phyloP scores from a whole-genome alignment of 2,113 vertebrate genomes.

The Microcebus tavaratra region DNA sequence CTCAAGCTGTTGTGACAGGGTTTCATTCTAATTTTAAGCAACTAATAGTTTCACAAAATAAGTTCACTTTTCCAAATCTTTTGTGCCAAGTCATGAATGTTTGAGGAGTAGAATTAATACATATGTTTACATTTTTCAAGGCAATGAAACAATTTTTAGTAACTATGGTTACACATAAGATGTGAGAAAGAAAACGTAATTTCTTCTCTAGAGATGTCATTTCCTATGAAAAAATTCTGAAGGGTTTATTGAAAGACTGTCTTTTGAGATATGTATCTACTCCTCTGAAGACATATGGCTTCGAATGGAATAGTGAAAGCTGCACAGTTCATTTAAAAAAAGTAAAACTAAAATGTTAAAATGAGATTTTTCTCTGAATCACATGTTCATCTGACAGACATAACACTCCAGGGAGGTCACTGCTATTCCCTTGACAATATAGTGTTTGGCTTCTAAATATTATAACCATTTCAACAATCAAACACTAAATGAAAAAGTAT shows the following conservation, averaged over 20 bases:
- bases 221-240: background rate
- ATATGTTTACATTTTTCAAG: constrained; percentile 17
- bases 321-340: background rate
- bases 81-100: background rate
- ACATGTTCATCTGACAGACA: background rate
- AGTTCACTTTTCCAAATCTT: background rate
- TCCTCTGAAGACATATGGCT: background rate
- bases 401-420: background rate
- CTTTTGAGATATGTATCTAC: background rate
- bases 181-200: constrained; percentile 26
- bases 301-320: background rate
- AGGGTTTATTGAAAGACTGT: background rate
- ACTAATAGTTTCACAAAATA: background rate
- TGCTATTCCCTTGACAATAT: background rate
- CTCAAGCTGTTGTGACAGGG: background rate
- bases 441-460: background rate
- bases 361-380: background rate
- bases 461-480: background rate
- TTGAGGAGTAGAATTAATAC: background rate
- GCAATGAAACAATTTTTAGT: constrained; percentile 27
- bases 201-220: background rate
- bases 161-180: constrained; percentile 41
- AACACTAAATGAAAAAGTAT: background rate
- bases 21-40: background rate
- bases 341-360: background rate